Conservation (phyloP, 2,888 invertebrate genomes). For the Dorcus parallelipipedus region DNA sequence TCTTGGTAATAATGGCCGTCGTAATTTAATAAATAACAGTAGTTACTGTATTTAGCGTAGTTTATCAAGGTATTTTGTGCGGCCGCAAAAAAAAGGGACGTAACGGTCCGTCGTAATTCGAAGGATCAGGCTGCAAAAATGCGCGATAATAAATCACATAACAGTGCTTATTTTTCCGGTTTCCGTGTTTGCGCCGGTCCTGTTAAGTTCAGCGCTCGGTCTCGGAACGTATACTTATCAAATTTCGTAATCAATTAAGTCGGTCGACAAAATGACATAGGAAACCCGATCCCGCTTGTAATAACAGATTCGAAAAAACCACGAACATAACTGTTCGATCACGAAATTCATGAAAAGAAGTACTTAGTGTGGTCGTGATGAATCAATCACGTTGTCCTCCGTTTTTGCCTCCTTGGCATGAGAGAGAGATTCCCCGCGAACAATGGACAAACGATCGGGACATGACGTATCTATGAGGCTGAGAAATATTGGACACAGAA, state of each 20-base stretch:
- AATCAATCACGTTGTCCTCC: conserved; percentile 23
- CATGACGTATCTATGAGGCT: conserved; percentile 4
- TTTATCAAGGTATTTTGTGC: no score
- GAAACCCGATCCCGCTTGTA: not conserved
- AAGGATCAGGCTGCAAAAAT: no score
- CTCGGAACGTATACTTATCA: not conserved
- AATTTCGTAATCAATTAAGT: not conserved
- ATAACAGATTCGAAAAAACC: conserved; percentile 17
- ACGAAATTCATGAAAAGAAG: conserved; percentile 23
- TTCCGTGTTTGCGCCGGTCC: not conserved
- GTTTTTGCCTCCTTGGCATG: conserved; percentile 10
- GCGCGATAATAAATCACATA: no score
- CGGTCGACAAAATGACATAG: not conserved
- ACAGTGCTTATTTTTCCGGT: no score
- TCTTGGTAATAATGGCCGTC: no score
- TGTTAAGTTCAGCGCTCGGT: not conserved
- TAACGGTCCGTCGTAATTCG: no score
- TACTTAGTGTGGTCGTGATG: conserved; percentile 20
- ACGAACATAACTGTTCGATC: conserved; percentile 22
- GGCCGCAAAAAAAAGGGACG: no score
- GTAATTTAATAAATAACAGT: no score
- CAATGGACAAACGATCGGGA: conserved; percentile 20
- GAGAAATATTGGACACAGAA: conserved; percentile 4
- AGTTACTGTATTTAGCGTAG: no score
- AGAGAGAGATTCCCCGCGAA: conserved; percentile 11